Conservation (phyloP, 1,140 invertebrate genomes). For the Myzus persicae region DNA sequence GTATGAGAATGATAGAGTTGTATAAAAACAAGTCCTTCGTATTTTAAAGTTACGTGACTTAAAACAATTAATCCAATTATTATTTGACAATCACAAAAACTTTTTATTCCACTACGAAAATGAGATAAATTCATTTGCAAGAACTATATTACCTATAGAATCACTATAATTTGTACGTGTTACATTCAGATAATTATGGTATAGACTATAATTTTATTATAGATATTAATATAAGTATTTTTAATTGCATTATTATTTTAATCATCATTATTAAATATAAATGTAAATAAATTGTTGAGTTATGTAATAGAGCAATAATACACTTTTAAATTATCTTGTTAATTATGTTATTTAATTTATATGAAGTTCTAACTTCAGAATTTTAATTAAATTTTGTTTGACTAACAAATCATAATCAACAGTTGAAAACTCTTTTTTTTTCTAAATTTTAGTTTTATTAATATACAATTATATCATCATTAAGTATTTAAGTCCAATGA, state of each 20-base stretch:
- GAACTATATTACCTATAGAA: neutral
- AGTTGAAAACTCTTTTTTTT: neutral
- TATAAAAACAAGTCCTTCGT: neutral
- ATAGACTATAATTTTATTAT: neutral
- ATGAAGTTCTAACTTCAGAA: neutral
- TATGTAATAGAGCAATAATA: neutral
- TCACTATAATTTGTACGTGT: neutral
- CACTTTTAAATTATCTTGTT: neutral
- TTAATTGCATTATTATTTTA: neutral
- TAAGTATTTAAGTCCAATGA: neutral
- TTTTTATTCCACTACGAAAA: neutral
- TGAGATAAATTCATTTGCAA: neutral
- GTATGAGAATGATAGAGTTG: neutral
- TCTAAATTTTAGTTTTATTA: neutral
- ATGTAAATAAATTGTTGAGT: neutral
- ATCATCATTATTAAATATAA: neutral
- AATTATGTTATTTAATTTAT: neutral
- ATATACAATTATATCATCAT: neutral
- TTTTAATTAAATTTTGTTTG: neutral
- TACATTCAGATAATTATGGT: neutral
- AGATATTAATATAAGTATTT: too few relatives aligned
- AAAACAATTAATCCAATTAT: conserved; percentile 24
- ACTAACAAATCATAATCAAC: neutral
- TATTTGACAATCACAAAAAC: neutral
- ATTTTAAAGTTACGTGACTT: conserved; percentile 9